Evolutionary conservation across 2,113 vertebrate species (phyloP), one percentile per base, ranked within the genome.

Genomic region (Seriola quinqueradiata): DNA sequence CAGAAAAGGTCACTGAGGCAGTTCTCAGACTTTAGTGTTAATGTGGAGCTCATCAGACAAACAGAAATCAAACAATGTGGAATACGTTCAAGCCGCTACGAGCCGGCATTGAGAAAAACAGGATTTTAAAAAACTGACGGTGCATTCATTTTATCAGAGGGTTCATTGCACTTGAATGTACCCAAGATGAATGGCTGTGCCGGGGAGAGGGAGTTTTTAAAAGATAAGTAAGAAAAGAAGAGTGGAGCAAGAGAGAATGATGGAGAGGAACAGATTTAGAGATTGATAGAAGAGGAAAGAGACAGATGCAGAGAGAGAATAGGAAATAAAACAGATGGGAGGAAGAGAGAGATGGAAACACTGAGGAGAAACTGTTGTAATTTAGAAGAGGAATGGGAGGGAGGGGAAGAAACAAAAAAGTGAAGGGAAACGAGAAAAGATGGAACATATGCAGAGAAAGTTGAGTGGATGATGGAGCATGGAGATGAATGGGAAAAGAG

Each of bases 201-300:
- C 14, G 50, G n/a, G 55, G 57, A 74, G 75, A 11, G 8, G 14
- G 54, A 58, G 69, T 79, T 68, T 79, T 84, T 64, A 59, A 82
- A 61, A 83, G 89, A 92, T 80, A 84, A 78, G 75, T 52, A 44
- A 48, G 63, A 78, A 48, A 71, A 87, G 50, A 87, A 74, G 75
- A 85, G 70, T 75, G 52, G 70, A 42, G 68, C 12, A 40, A 36
- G 42, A 73, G 67, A 65, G 57, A 80, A 76, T 82, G 81, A 88
- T 67, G 61, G 76, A 84, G 81, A 72, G 75, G 70, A 78, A 64
- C 60, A 81, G 67, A 90, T 77, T 32, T 42, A 12, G 58, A 76
- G 81, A 83, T 59, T 82, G 69, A 75, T 70, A 58, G 61, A 70
- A 21, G 69, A 50, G 2, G 42, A 82, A 52, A 79, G 76, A 42